phyloP scores from a whole-genome alignment of 2,797 vertebrate genomes.

The Orestias chungarensis region DNA sequence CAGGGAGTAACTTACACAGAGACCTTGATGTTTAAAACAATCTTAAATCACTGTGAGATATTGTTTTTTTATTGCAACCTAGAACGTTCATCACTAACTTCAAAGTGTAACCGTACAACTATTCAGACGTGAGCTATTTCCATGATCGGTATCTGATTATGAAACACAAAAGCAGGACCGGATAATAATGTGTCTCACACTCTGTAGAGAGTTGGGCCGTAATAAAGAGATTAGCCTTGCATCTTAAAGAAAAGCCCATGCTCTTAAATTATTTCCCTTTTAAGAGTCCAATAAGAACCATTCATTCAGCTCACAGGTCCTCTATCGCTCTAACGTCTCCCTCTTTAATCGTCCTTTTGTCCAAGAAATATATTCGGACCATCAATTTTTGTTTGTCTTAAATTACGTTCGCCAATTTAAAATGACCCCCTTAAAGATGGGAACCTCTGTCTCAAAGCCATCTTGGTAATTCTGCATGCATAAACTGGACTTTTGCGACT shows the following conservation, averaged over 20 bases:
- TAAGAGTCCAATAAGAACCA: conserved; percentile 24
- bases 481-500: neutral
- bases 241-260: conserved; percentile 31
- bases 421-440: neutral
- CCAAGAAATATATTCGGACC: too few species aligned
- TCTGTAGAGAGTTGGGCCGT: neutral
- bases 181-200: conserved; percentile 9
- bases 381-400: too few species aligned
- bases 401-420: neutral
- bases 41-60: neutral
- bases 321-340: conserved; percentile 22
- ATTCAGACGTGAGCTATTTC: neutral
- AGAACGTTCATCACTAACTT: neutral
- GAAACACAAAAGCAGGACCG: neutral
- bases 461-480: neutral
- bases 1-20: neutral
- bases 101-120: neutral
- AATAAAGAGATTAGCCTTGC: conserved; percentile 34
- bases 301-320: conserved; percentile 33
- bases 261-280: conserved; percentile 24
- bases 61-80: neutral
- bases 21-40: neutral
- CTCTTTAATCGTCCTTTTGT: conserved; percentile 3
- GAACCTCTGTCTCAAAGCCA: too few species aligned
- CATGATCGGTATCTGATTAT: neutral